These are phyloP conservation scores for Acestrorhynchus altus DNA, from an alignment of 2,797 vertebrate species.

Conservation along the genomic window DNA sequence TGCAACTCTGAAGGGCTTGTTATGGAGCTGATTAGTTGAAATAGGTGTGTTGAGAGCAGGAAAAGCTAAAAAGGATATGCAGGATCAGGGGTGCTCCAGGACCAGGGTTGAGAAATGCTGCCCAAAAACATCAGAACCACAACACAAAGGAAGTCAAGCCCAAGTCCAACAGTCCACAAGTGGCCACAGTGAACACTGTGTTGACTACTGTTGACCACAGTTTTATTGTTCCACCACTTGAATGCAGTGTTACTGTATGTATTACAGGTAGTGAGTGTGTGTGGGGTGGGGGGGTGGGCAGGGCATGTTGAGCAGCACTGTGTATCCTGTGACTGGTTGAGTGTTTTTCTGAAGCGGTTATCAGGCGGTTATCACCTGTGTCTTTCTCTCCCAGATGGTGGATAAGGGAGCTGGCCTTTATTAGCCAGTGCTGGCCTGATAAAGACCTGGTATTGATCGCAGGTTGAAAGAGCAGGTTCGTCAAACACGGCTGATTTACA, in stretches of 20 bases:
- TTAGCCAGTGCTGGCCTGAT: constrained; percentile 82
- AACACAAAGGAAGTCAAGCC: neutral
- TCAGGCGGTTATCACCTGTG: constrained; percentile 65
- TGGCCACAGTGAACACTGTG: neutral
- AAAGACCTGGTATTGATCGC: constrained; percentile 85
- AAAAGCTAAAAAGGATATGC: no score
- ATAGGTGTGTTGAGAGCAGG: no score
- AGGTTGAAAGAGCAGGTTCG: constrained; percentile 86
- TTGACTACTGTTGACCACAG: no score
- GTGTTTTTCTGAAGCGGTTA: constrained; percentile 62
- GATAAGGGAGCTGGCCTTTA: constrained; percentile 84
- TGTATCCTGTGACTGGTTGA: constrained; percentile 63
- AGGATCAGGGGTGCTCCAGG: no score
- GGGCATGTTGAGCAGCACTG: constrained; percentile 47
- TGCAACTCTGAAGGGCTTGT: no score
- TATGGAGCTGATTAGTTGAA: no score
- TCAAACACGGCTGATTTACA: constrained; percentile 86
- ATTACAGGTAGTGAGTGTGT: constrained; percentile 38
- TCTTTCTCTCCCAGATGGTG: constrained; percentile 78
- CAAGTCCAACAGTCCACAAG: no score
- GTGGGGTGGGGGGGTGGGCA: constrained; percentile 18
- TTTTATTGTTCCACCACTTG: neutral
- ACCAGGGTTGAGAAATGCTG: no score
- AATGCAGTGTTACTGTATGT: constrained; percentile 28
- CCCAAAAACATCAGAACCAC: neutral